Conservation (phyloP, 2,797 vertebrate species). For the Coregonus suidteri region DNA sequence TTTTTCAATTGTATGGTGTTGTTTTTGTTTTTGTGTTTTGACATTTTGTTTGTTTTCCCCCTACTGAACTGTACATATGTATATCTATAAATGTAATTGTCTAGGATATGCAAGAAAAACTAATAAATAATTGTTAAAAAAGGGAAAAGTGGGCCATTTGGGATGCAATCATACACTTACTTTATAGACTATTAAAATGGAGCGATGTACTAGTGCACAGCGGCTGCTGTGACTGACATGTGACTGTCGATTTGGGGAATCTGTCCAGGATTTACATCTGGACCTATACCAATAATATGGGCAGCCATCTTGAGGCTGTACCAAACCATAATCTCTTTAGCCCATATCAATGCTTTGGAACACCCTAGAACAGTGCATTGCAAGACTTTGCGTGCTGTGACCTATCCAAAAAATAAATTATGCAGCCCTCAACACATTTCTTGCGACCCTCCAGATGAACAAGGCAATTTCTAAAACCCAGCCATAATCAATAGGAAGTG, state of each 20-base stretch:
- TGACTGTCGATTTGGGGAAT: neutral
- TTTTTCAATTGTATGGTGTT: too few relatives aligned
- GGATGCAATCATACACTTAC: too few relatives aligned
- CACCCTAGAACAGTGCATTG: neutral
- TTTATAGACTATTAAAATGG: slow-evolving; percentile 5
- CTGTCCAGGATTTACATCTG: neutral
- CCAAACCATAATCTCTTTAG: neutral
- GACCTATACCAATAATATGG: neutral
- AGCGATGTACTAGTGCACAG: neutral
- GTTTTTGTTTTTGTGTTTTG: too few relatives aligned
- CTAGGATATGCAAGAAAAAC: too few relatives aligned
- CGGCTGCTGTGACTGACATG: neutral
- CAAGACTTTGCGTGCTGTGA: neutral
- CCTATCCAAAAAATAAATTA: too few relatives aligned
- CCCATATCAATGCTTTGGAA: neutral
- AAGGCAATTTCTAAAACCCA: neutral
- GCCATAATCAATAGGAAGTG: neutral
- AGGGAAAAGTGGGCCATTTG: too few relatives aligned
- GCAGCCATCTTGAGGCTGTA: neutral
- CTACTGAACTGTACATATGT: too few relatives aligned
- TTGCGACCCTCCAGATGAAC: too few relatives aligned
- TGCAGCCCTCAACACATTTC: too few relatives aligned
- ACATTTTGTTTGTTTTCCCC: too few relatives aligned
- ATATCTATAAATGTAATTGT: too few relatives aligned
- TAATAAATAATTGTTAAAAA: too few relatives aligned